Evolutionary conservation across 2,797 vertebrate genomes (phyloP).

Genomic region (Tachyglossus aculeatus): DNA sequence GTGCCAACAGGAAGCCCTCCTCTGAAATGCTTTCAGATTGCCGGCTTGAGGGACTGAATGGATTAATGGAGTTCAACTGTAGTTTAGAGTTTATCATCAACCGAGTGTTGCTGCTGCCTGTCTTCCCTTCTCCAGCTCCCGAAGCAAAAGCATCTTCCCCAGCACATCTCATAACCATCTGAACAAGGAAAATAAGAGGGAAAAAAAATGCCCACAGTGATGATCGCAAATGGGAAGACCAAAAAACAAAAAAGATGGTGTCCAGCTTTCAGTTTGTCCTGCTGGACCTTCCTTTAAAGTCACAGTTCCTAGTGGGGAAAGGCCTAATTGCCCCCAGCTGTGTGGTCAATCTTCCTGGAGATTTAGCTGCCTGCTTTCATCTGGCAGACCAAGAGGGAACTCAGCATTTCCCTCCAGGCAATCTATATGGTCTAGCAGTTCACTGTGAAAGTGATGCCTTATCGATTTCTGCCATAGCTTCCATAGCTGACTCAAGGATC

Average conservation of each 20-base stretch:
- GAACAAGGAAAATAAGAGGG: background rate
- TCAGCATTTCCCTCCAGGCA: conserved; percentile 69
- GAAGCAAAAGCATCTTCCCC: conserved; percentile 9
- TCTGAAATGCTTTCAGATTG: conserved; percentile 18
- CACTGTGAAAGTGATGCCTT: conserved; percentile 69
- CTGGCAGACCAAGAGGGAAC: conserved; percentile 65
- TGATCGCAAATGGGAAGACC: conserved; percentile 16
- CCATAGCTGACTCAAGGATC: conserved; percentile 75
- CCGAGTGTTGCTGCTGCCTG: conserved; percentile 10
- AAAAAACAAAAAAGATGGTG: conserved; percentile 10
- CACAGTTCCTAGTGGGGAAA: conserved; percentile 47
- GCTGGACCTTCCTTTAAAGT: conserved; percentile 26
- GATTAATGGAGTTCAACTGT: conserved; percentile 44
- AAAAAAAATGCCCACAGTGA: background rate
- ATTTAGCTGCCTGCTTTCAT: conserved; percentile 65
- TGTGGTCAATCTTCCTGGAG: conserved; percentile 55
- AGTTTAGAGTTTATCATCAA: conserved; percentile 40
- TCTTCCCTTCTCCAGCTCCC: conserved; percentile 18
- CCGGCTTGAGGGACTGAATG: background rate
- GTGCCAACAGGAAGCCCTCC: conserved; percentile 40
- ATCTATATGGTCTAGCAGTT: conserved; percentile 75
- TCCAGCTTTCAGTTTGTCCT: background rate
- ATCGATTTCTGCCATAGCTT: conserved; percentile 75
- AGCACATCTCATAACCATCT: background rate
- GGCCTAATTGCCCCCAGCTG: conserved; percentile 52